Conservation (phyloP, 2,888 invertebrate genomes). For the Oscheius onirici region DNA sequence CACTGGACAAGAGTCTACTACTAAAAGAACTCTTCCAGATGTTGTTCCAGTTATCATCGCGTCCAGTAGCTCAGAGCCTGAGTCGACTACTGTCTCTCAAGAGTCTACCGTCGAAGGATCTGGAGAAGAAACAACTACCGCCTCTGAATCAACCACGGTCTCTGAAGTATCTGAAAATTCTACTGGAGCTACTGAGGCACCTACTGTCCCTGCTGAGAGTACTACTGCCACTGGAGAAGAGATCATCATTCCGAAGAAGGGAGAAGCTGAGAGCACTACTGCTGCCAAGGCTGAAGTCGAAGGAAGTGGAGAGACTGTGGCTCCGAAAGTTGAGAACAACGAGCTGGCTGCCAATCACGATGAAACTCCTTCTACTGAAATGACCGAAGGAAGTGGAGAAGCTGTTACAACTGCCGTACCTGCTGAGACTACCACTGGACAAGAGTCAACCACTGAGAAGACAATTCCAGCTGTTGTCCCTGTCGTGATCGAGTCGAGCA, state of each 20-base stretch:
- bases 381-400: conserved; percentile 39
- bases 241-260: not conserved
- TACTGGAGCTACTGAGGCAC: not conserved
- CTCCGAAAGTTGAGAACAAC: conserved; percentile 8
- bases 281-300: conserved; percentile 8
- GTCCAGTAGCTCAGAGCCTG: too few species aligned
- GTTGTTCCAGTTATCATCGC: not conserved
- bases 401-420: conserved; percentile 11
- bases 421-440: conserved; percentile 26
- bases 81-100: not conserved
- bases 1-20: not conserved
- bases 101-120: conserved; percentile 24
- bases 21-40: not conserved
- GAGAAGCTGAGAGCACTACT: not conserved
- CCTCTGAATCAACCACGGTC: conserved; percentile 23
- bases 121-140: conserved; percentile 37
- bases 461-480: not conserved
- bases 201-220: conserved; percentile 6
- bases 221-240: not conserved
- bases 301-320: conserved; percentile 30
- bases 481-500: too few species aligned
- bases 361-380: conserved; percentile 25
- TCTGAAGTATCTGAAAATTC: conserved; percentile 3
- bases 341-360: conserved; percentile 17
- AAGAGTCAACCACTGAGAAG: not conserved